Conservation (phyloP, 2,797 vertebrate species). For the Hoplostethus atlanticus region DNA sequence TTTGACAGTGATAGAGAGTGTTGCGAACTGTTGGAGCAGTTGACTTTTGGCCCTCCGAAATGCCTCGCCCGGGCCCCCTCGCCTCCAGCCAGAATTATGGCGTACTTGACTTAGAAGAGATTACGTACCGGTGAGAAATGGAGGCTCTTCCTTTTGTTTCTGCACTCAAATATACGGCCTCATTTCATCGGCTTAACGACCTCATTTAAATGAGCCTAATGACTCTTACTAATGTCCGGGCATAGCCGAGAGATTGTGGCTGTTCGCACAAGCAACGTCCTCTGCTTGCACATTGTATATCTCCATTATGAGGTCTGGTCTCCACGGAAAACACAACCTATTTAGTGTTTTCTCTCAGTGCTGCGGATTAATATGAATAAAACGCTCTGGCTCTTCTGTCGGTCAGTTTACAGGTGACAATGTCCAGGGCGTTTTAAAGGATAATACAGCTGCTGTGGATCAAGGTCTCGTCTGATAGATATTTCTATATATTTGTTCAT, state of each 20-base stretch:
- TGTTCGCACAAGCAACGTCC: constrained; percentile 73
- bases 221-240: constrained; percentile 83
- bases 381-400: constrained; percentile 10
- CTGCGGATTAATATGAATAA: constrained; percentile 51
- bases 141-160: constrained; percentile 64
- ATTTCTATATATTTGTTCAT: constrained; percentile 4
- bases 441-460: constrained; percentile 3
- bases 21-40: constrained; percentile 37
- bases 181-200: constrained; percentile 84
- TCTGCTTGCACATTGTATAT: constrained; percentile 72
- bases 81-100: constrained; percentile 62
- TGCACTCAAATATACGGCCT: constrained; percentile 79
- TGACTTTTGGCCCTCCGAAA: constrained; percentile 53
- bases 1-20: constrained; percentile 48
- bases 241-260: constrained; percentile 76
- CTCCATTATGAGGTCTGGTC: constrained; percentile 77
- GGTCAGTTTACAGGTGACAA: constrained; percentile 24
- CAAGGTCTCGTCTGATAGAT: constrained; percentile 2
- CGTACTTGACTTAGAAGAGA: constrained; percentile 59
- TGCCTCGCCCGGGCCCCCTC: constrained; percentile 21
- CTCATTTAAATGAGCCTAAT: constrained; percentile 85
- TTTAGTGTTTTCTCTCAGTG: constrained; percentile 64
- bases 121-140: constrained; percentile 66
- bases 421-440: constrained; percentile 26
- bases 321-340: constrained; percentile 70